phyloP scores from a whole-genome alignment of 2,113 vertebrate species.

The Lagopus leucura region DNA sequence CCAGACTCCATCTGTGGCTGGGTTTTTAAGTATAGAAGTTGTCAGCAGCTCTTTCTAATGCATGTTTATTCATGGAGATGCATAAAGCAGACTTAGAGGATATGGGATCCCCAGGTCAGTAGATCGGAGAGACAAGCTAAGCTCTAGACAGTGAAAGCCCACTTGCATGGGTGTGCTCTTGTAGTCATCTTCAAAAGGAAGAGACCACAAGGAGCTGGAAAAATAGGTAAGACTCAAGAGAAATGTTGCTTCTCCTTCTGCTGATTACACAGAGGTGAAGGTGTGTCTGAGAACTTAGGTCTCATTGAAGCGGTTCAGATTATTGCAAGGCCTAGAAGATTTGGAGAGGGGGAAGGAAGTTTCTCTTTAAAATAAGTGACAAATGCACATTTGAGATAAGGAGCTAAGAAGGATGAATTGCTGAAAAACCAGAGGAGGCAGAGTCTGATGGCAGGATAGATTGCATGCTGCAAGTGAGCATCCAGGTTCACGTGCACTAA shows the following conservation, averaged over 20 bases:
- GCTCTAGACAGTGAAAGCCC: too few species aligned
- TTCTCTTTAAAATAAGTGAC: neutral
- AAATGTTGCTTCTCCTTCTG: neutral
- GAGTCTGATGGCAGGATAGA: neutral
- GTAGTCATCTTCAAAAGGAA: neutral
- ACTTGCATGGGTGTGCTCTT: neutral
- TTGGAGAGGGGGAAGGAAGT: neutral
- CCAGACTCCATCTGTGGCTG: neutral
- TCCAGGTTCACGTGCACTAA: neutral
- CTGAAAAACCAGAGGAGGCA: neutral
- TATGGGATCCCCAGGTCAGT: rapidly evolving
- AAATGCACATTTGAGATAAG: neutral
- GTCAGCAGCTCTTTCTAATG: neutral
- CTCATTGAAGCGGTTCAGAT: neutral
- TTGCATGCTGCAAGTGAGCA: neutral
- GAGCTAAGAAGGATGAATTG: neutral
- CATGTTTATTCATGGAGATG: neutral
- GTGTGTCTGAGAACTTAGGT: neutral
- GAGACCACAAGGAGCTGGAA: neutral
- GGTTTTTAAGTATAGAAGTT: neutral
- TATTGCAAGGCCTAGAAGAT: neutral
- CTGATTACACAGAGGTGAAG: neutral
- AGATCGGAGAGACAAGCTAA: neutral
- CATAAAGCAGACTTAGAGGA: neutral
- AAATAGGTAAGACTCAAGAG: neutral